Evolutionary conservation across 2,888 invertebrate species (phyloP).

Genomic region (Koerneria pararmatus): DNA sequence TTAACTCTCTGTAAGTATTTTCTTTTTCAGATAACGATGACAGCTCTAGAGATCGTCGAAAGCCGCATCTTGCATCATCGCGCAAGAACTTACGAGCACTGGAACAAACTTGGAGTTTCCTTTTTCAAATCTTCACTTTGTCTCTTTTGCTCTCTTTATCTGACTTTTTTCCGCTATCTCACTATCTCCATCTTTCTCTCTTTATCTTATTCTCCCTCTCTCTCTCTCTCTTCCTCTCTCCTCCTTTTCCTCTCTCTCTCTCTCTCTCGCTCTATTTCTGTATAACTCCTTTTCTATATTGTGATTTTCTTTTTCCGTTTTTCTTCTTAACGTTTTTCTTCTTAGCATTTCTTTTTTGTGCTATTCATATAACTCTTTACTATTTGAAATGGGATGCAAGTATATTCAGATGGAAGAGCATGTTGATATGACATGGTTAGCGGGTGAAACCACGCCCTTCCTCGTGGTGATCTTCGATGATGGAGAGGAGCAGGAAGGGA

Average conservation of each 20-base stretch:
- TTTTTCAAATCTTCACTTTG: not conserved
- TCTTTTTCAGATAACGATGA: not conserved
- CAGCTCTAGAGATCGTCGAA: constrained; percentile 14
- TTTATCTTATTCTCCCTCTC: not conserved
- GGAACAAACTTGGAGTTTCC: constrained; percentile 5
- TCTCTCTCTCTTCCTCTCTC: not conserved
- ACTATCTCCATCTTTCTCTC: not conserved
- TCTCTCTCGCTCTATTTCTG: not conserved
- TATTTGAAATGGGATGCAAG: no score
- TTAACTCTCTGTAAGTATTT: no score
- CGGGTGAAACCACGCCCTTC: no score
- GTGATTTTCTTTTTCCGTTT: no score
- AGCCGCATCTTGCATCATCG: constrained; percentile 14
- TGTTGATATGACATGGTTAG: no score
- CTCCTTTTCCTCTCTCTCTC: constrained; percentile 2
- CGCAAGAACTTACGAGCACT: constrained; percentile 10
- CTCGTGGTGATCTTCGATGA: no score
- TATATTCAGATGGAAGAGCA: no score
- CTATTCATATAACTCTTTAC: no score
- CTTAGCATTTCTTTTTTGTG: no score
- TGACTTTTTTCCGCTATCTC: not conserved
- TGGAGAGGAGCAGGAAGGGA: no score
- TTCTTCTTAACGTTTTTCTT: no score
- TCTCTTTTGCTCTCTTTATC: not conserved
- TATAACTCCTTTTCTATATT: no score